A percentile compares a stretch with the other conserved stretches of the same genome.
Conservation (phyloP, 1,140 invertebrate species). For the Lucilia sericata region DNA sequence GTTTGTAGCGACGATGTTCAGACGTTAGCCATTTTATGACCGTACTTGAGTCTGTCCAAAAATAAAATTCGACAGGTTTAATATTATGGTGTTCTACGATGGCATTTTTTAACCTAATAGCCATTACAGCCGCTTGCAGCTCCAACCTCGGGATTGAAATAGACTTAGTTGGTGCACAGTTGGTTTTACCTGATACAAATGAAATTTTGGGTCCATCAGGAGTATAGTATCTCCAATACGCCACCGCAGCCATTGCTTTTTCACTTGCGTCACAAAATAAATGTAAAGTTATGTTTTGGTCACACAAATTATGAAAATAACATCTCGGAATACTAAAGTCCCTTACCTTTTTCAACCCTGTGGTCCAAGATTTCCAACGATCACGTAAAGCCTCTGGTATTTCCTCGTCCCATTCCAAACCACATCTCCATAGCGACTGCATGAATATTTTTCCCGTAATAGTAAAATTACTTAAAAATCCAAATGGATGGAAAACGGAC, state of each 20-base stretch:
- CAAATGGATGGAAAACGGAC: constrained; percentile 26
- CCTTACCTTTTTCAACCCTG: constrained; percentile 3
- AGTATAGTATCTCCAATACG: background rate
- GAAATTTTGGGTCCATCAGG: background rate
- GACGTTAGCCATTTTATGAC: too few relatives aligned
- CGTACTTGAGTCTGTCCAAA: too few relatives aligned
- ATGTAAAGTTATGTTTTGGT: constrained; percentile 17
- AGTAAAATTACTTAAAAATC: background rate
- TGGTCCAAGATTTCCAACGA: constrained; percentile 18
- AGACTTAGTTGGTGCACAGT: constrained; percentile 14
- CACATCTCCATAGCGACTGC: constrained; percentile 28
- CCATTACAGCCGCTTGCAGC: background rate
- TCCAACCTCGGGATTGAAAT: constrained; percentile 31
- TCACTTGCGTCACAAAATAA: constrained; percentile 15
- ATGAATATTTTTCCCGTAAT: constrained; percentile 7
- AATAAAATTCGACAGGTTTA: too few relatives aligned
- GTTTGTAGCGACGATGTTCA: too few relatives aligned
- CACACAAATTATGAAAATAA: background rate
- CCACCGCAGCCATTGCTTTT: background rate
- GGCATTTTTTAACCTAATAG: background rate
- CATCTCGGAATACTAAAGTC: constrained; percentile 33
- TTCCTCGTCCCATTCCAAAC: constrained; percentile 25
- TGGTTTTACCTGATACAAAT: constrained; percentile 29
- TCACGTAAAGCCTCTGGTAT: constrained; percentile 18
- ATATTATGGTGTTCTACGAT: background rate